Base-by-base conservation (phyloP, 2,113 vertebrate genomes). In the Cromileptes altivelis region DNA sequence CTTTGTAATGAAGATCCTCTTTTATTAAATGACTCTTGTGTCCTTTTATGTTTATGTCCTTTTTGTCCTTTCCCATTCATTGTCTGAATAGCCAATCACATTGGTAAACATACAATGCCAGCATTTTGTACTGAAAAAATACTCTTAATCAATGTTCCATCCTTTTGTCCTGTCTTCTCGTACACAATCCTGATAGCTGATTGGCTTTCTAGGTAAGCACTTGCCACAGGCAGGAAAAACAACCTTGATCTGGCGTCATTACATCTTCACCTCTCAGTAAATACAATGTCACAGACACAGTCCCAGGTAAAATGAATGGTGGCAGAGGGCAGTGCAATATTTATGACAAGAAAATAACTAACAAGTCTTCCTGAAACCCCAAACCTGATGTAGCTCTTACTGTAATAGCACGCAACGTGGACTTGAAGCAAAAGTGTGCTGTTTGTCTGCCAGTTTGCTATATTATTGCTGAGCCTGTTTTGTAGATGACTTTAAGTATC, bases 331-430 rank as follows among this genome's bases (percentile, higher is more conserved):
- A 0, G 50, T 71, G 25, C 8, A 55, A 63, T 82, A 78, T 91
- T 78, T 85, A 78, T 76, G 65, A 73, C 23, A 40, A 40, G 76
- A 63, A 75, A 57, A 73, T 52, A 69, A 71, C 42, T 17, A 60
- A 61, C 55, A 45, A 57, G 2, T 76, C 19, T 42, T 37, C 30
- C 47, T 58, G 30, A 80, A 77, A 84, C n/a, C 83, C 71, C 50
- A 14, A 68, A 63, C 40, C 56, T 70, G 72, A 76, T 81, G 42
- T 79, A 79, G 53, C 78, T 88, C 49, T 75, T 72, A n/a, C n/a
- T n/a, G n/a, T n/a, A 60, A n/a, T 25, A 60, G 37, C 2, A 7
- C 19, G 50, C 33, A 37, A 4, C 58, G 52, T 56, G 63, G 57
- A n/a, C 80, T 45, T 0, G 9, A 53, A 42, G 76, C 69, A 42